Evolutionary conservation across 2,888 invertebrate species (phyloP).

Genomic region (Shargacucullia verbasci): DNA sequence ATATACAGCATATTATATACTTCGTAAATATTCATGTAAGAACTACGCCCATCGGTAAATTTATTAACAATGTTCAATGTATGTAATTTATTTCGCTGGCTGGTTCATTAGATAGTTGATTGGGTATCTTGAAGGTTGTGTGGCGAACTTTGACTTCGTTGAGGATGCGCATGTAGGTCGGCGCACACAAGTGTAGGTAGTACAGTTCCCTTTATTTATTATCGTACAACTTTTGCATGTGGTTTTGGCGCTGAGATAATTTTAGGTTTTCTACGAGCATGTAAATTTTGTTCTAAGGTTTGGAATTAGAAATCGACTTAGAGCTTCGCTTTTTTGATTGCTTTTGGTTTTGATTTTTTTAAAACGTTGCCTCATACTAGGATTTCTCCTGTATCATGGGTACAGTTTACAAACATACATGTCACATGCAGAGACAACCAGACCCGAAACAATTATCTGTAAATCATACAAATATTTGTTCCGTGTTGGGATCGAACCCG

Average conservation of each 20-base stretch:
- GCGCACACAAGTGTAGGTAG: constrained; percentile 49
- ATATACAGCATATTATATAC: constrained; percentile 13
- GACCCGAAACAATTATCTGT: no score
- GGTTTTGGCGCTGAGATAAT: constrained; percentile 1
- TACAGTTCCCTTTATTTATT: constrained; percentile 52
- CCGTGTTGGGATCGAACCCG: no score
- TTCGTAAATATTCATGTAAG: constrained; percentile 34
- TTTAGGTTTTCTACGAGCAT: not conserved
- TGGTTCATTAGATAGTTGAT: constrained; percentile 84
- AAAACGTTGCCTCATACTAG: no score
- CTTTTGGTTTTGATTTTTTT: no score
- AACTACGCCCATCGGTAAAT: constrained; percentile 52
- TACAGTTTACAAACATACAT: no score
- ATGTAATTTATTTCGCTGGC: constrained; percentile 58
- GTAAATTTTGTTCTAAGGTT: no score
- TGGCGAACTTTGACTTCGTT: constrained; percentile 80
- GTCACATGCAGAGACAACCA: no score
- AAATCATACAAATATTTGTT: no score
- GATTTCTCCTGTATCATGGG: no score
- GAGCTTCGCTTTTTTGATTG: no score
- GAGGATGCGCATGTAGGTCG: constrained; percentile 67
- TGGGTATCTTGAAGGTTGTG: constrained; percentile 79
- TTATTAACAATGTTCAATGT: constrained; percentile 57
- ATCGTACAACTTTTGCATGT: constrained; percentile 22
- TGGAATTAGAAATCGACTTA: no score